Base-by-base conservation (phyloP, 2,888 invertebrate genomes). In the Mimachlamys varia region DNA sequence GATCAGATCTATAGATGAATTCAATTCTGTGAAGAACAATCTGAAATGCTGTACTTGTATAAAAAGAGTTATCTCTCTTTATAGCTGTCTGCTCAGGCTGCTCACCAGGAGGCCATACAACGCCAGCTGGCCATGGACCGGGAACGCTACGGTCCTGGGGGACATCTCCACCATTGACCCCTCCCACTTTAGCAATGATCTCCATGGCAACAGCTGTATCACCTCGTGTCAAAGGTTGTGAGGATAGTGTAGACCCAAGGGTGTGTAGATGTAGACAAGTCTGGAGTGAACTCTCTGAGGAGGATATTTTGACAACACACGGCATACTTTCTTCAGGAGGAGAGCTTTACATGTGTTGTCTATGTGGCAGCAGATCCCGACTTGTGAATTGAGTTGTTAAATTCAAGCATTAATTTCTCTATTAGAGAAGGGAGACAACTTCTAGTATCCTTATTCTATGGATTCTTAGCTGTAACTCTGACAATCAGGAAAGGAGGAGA, bases 111-210 rank as follows among this genome's bases (percentile, higher is more conserved):
- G 97, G 98, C 98, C 96, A 97, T 98, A 93, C 98, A 98, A 97
- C 97, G 98, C 94, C 98, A 98, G 96, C 97, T 98, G 97, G 97
- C 98, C 97, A 96, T 98, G 97, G 98, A 98, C 96, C 97, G 98
- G 93, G 98, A 98, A 90, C 92, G 96, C 88, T 95, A 94, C 91
- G 96, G 96, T 15, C 92, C 95, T n/a, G 92, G 93, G 10, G 94
- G 95, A 3, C 95, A 95, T 89, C 92, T 94, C 10, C 95, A 95
- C 13, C 95, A 76, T 33, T 76, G 76, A 76, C 76, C 76, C 15
- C 88, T 0, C 88, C 38, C 38, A n/a, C 58, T 58, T 53, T 53
- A 62, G 22, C 62, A 62, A 7, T 76, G 76, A 76, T 33, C 76
- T 76, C 33, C 76, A 76, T 76, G 76, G 76, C 33, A 27, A 76